Base-by-base conservation (phyloP, 1,140 invertebrate species). In the Scylla paramamosain region DNA sequence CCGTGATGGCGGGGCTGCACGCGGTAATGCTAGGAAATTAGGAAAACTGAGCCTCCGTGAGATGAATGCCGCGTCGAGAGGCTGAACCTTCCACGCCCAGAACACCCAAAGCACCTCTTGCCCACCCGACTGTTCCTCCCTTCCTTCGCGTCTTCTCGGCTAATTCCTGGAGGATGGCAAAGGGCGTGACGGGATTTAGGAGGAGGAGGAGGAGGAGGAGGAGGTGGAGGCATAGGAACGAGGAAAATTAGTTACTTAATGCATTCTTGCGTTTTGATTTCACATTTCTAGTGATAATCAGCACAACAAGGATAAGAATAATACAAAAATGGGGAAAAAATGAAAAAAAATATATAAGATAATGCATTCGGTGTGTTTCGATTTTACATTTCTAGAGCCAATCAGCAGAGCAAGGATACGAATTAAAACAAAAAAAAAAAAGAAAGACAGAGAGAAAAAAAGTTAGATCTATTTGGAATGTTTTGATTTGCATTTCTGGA, bases 401-500 rank as follows among this genome's bases (percentile, higher is more conserved):
- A 12, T 59, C 10, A 59, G 10, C 12, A 59, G 10, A 59, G 1
- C 12, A 59, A 12, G 20, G 1, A 12, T 1, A 59, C 20, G 52
- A 59, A 59, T 1, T 1, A 8, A 20, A 52, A 52, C 6, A 52
- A 20, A 59, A 20, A 59, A 20, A 20, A 59, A 59, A 59, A 59
- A 59, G 10, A 59, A 12, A 8, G 1, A 59, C 2, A 59, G 10
- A 12, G 52, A 59, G 10, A 59, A n/a, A 77, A 3, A 77, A 20
- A 77, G 1, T n/a, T n/a, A 59, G 20, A 77, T n/a, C 12, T 77
- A 1, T 12, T 77, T 8, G 25, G 20, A 77, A 77, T 20, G 16
- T n/a, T 77, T 77, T n/a, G 20, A 77, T 77, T n/a, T 77, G 67
- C 67, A 77, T 77, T 77, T 77, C 20, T 77, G 67, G 67, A 77